phyloP scores from a whole-genome alignment of 2,888 invertebrate genomes.

The Rhyacophila evoluta region DNA sequence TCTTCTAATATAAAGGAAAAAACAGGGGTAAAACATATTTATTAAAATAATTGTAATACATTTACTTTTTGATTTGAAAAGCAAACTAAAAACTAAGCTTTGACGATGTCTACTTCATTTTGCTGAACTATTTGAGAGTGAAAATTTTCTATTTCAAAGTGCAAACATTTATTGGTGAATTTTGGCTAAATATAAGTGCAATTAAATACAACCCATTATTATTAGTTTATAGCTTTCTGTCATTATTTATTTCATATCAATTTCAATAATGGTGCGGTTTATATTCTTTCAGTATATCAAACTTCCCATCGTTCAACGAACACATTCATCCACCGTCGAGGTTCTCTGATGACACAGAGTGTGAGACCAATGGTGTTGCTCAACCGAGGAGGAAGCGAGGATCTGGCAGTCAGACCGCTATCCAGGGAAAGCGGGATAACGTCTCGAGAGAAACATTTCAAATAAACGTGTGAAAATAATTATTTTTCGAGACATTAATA shows the following conservation, averaged over 20 bases:
- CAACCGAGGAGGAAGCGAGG: slow-evolving; percentile 66
- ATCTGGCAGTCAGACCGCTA: slow-evolving; percentile 55
- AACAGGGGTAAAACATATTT: too few relatives aligned
- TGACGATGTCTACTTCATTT: too few relatives aligned
- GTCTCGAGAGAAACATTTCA: slow-evolving; percentile 80
- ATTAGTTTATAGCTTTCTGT: background rate
- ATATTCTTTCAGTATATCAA: slow-evolving; percentile 75
- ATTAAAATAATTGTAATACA: too few relatives aligned
- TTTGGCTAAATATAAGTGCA: too few relatives aligned
- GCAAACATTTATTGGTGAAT: too few relatives aligned
- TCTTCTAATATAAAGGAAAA: too few relatives aligned
- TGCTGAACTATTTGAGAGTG: too few relatives aligned
- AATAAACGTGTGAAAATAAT: slow-evolving; percentile 80
- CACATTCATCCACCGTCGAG: slow-evolving; percentile 88
- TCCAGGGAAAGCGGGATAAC: slow-evolving; percentile 64
- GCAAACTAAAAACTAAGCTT: too few relatives aligned
- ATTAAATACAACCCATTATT: too few relatives aligned
- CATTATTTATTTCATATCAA: slow-evolving; percentile 12
- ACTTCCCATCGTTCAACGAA: slow-evolving; percentile 84
- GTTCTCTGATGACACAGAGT: slow-evolving; percentile 83
- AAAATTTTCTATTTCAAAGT: too few relatives aligned
- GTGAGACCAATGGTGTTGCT: slow-evolving; percentile 64
- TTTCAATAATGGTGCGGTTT: slow-evolving; percentile 1
- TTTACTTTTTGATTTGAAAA: too few relatives aligned
- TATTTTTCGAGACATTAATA: background rate